Evolutionary conservation across 2,888 invertebrate species (phyloP), one percentile per base, ranked within the genome.

Genomic region (Pecten maximus): DNA sequence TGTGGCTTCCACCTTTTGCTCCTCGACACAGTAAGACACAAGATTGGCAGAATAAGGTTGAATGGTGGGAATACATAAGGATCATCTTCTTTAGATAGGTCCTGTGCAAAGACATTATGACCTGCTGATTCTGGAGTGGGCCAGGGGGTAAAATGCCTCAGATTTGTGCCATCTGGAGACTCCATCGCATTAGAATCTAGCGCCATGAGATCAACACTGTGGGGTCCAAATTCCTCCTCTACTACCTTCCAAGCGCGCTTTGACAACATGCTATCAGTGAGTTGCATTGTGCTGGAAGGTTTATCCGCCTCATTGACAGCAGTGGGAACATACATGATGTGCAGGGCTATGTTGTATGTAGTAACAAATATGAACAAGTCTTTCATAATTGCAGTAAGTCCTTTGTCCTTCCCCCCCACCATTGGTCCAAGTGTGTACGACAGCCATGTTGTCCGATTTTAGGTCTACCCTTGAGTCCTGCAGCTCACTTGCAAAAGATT

Each of bases 51-150:
- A 12, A 92, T 88, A 23, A 92, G 40, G 54, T 40, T 40, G 54
- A 90, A 91, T 19, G 92, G 92, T 23, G 91, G 92, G 54, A 92
- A 92, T 16, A 92, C 91, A 90, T 93, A 93, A n/a, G 91, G 90
- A 87, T 93, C 92, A 40, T 16, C 40, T 40, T 92, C 90, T 0
- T 88, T 28, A 15, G 60, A 35, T 23, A 92, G 23, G 89, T 90
- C 48, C 39, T 92, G 91, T 8, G 92, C 87, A 88, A 92, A 91
- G 6, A 16, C n/a, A n/a, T n/a, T n/a, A n/a, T 90, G 87, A 39
- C 91, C 92, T 15, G 88, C 50, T 28, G 92, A 91, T 6, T 44
- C 0, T n/a, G 91, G 90, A 1, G 91, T 88, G 2, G 90, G 91
- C 28, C 6, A 88, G 28, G 90, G 89, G 0, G 91, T 91, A 89